Percentiles rank a stretch among this genome's conserved stretches.
phyloP scores from a whole-genome alignment of 92 coral and sea anemone genomes.

The Zoanthus sociatus region DNA sequence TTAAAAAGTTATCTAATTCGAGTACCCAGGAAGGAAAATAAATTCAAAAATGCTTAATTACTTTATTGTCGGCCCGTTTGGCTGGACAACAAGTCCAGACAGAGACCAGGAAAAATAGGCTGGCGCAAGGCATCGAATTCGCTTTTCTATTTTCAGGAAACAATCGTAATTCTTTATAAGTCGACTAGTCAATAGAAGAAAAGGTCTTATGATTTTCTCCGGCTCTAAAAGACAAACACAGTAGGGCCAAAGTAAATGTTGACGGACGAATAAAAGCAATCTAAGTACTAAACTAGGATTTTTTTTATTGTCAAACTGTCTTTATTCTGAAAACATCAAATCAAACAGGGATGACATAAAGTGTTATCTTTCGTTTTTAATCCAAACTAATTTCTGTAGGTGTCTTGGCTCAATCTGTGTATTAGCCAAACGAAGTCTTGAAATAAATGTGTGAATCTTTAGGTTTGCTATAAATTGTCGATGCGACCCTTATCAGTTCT shows the following conservation, averaged over 20 bases:
- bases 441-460: not conserved
- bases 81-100: constrained; percentile 2
- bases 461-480: not conserved
- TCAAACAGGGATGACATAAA: not conserved
- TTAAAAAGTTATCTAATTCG: not conserved
- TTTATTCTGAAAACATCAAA: constrained; percentile 29
- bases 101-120: not conserved
- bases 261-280: constrained; percentile 22
- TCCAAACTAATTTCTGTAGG: not conserved
- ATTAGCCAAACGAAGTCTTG: not conserved
- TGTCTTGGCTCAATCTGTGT: not conserved
- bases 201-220: constrained; percentile 5
- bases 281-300: not conserved
- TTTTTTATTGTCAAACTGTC: constrained; percentile 5
- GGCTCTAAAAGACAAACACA: not conserved
- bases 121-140: not conserved
- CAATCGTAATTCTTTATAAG: constrained; percentile 7
- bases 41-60: not conserved
- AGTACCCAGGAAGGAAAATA: not conserved
- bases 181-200: constrained; percentile 10
- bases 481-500: not conserved
- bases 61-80: not conserved
- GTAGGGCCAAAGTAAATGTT: constrained; percentile 28
- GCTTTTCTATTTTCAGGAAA: constrained; percentile 1
- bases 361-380: not conserved